A percentile compares a stretch with the other conserved stretches of the same genome.
These are phyloP conservation scores for Athalia cordata DNA, from an alignment of 2,888 invertebrate species.

Conservation along the genomic window DNA sequence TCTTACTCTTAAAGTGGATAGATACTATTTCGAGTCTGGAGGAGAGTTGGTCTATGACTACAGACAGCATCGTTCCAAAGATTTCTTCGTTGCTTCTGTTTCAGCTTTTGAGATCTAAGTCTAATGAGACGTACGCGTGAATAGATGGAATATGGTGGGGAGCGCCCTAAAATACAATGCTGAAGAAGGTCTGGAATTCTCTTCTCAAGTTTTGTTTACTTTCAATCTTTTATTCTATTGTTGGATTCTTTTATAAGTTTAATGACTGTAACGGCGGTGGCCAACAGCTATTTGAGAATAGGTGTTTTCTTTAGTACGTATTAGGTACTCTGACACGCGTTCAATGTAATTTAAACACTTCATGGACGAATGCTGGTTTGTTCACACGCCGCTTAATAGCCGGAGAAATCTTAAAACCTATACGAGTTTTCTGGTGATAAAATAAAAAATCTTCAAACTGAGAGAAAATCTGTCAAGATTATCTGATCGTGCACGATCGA, in stretches of 20 bases:
- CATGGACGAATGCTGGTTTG: no score
- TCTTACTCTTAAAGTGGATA: background rate
- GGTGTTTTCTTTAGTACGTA: constrained; percentile 34
- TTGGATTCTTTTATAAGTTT: constrained; percentile 29
- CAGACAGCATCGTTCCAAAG: background rate
- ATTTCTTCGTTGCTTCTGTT: constrained; percentile 43
- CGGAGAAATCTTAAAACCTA: no score
- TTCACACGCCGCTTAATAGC: no score
- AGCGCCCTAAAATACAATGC: no score
- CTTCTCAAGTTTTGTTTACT: constrained; percentile 3
- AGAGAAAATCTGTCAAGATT: no score
- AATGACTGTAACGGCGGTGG: background rate
- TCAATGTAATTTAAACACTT: background rate
- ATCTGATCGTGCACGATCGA: constrained; percentile 12
- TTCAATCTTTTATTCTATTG: constrained; percentile 21
- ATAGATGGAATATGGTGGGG: background rate
- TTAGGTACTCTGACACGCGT: no score
- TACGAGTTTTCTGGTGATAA: no score
- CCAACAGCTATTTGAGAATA: constrained; percentile 5
- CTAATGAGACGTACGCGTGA: constrained; percentile 38
- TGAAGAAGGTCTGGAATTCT: no score
- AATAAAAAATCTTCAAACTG: no score
- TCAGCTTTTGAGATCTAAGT: background rate
- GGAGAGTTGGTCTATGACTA: background rate
- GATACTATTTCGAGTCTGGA: constrained; percentile 40